Base-by-base conservation (phyloP, 2,797 vertebrate species). In the Pelobates cultripes region DNA sequence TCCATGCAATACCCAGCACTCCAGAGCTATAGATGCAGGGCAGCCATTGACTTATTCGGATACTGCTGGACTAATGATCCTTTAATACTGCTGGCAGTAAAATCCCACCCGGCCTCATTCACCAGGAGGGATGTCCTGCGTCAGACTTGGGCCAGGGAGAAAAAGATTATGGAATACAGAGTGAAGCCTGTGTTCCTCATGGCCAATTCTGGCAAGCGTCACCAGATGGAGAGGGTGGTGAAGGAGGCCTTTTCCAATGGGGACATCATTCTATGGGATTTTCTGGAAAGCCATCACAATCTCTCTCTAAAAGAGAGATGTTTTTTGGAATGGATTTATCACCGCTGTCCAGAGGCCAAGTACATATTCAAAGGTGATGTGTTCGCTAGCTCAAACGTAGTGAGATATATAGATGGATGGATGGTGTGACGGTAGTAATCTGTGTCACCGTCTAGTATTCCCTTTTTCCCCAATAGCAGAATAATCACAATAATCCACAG, bases 351-450 rank as follows among this genome's bases (percentile, higher is more conserved):
- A 5, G 42, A 81, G 57, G 80, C 45, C 0, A 41, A 43, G 4
- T 81, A 76, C 15, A 66, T 81, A 14, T 81, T 81, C 68, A 81
- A 81, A 81, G 80, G 80, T 81, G 10, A 75, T 44, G 7, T 60
- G 10, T 28, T 42, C 41, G n/a, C 44, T 70, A 28, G 28, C 28
- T 28, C 28, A 28, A 2, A 28, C 28, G 2, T 28, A 28, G 28
- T 1, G 1, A 28, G 28, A 1, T 28, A 28, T 28, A 28, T 28
- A 28, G 28, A 28, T 28, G 28, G 28, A 28, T 28, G 28, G 28
- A 28, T n/a, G n/a, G n/a, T n/a, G n/a, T n/a, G n/a, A n/a, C n/a
- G n/a, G n/a, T n/a, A n/a, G n/a, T n/a, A n/a, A n/a, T n/a, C n/a
- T n/a, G n/a, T n/a, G n/a, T n/a, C n/a, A n/a, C n/a, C n/a, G n/a